phyloP scores from a whole-genome alignment of 92 coral and sea anemone species.

The Porites cylindrica region DNA sequence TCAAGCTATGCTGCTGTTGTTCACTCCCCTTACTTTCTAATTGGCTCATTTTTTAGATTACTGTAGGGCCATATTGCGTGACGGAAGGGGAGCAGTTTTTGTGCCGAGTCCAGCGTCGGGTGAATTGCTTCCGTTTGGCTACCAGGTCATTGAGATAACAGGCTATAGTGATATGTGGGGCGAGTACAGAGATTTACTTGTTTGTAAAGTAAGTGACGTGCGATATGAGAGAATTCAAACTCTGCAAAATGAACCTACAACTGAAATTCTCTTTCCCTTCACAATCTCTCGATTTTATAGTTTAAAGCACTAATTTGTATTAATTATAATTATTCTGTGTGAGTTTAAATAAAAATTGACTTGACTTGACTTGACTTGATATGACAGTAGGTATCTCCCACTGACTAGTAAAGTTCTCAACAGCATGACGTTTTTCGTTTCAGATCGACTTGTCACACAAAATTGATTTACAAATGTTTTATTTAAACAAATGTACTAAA shows the following conservation, averaged over 20 bases:
- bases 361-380: too few species aligned
- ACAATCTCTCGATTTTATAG: too few species aligned
- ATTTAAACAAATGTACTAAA: too few species aligned
- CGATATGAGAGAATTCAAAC: not conserved
- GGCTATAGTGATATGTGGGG: slow-evolving; percentile 99
- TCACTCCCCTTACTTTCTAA: not conserved
- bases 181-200: slow-evolving; percentile 82
- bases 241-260: not conserved
- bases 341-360: too few species aligned
- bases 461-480: too few species aligned
- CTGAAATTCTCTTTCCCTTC: not conserved
- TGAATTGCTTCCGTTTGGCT: slow-evolving; percentile 93
- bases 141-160: slow-evolving; percentile 85
- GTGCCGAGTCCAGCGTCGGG: slow-evolving; percentile 91
- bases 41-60: slow-evolving; percentile 56
- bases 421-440: too few species aligned
- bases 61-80: slow-evolving; percentile 86
- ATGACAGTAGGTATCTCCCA: too few species aligned
- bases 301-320: too few species aligned
- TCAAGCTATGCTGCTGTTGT: not conserved
- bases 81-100: slow-evolving; percentile 96
- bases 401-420: too few species aligned
- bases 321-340: too few species aligned
- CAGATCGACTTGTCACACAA: too few species aligned
- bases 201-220: slow-evolving; percentile 79